These are phyloP conservation scores for Ochotona princeps DNA, from an alignment of 2,113 vertebrate genomes.

Conservation along the genomic window DNA sequence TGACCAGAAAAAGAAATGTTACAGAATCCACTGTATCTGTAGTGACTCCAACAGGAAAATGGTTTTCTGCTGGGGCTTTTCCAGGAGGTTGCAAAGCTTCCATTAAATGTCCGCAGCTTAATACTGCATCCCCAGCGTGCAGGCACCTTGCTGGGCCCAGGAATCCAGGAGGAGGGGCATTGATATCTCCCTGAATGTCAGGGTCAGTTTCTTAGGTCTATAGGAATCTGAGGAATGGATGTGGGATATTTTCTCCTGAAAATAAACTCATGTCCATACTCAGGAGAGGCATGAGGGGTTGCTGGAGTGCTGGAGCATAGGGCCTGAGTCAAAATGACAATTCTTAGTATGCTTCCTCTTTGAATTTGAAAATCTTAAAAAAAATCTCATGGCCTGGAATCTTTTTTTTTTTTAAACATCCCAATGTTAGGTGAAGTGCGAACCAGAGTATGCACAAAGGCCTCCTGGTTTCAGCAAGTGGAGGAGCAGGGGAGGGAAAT, in stretches of 20 bases:
- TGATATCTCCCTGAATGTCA: neutral
- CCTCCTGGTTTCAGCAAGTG: neutral
- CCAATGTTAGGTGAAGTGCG: neutral
- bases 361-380: slow-evolving; percentile 53
- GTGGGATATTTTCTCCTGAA: neutral
- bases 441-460: neutral
- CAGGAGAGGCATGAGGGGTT: neutral
- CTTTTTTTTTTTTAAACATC: neutral
- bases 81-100: neutral
- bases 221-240: neutral
- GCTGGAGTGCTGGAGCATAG: neutral
- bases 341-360: slow-evolving; percentile 54
- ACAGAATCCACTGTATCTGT: neutral
- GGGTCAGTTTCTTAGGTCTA: neutral
- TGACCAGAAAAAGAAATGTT: neutral
- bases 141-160: neutral
- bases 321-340: slow-evolving; percentile 22
- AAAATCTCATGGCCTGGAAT: slow-evolving; percentile 12
- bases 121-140: neutral
- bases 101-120: neutral
- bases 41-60: slow-evolving; percentile 2
- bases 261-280: neutral
- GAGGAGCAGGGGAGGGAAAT: neutral
- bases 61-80: neutral
- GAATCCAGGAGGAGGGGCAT: neutral